A percentile compares a stretch with the other conserved stretches of the same genome.
Evolutionary conservation across 2,113 vertebrate genomes (phyloP).

Genomic region (Thermophis baileyi): DNA sequence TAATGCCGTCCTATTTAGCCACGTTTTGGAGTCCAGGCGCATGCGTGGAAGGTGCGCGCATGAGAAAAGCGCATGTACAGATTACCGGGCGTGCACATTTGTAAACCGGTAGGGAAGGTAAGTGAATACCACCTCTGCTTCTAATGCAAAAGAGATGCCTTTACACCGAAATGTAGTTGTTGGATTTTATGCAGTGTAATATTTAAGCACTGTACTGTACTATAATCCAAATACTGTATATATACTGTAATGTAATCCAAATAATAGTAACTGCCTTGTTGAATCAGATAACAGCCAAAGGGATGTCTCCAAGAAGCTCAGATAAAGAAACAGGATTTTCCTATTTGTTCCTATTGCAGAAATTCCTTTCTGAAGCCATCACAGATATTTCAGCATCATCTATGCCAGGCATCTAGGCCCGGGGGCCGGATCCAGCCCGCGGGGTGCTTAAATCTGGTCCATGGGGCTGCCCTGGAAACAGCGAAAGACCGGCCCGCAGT

Average conservation of each 20-base stretch:
- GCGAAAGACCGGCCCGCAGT: no score
- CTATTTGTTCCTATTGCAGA: background rate
- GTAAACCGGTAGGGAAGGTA: no score
- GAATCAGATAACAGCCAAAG: background rate
- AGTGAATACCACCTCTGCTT: no score
- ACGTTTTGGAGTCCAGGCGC: no score
- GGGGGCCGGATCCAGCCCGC: no score
- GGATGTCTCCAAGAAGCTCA: background rate
- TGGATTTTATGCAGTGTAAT: background rate
- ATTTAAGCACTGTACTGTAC: background rate
- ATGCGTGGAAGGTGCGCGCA: no score
- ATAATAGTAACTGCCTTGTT: background rate
- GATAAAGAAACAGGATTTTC: background rate
- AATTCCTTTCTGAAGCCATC: background rate
- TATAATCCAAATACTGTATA: background rate
- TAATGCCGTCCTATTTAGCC: no score
- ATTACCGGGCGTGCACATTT: no score
- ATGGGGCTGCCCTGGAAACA: no score
- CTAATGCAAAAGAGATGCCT: background rate
- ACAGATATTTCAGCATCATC: background rate
- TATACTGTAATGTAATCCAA: background rate
- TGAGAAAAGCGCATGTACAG: no score
- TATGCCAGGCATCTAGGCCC: no score
- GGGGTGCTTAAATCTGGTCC: no score
- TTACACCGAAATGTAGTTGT: background rate